Conservation (phyloP, 2,888 invertebrate genomes). For the Plusia festucae region DNA sequence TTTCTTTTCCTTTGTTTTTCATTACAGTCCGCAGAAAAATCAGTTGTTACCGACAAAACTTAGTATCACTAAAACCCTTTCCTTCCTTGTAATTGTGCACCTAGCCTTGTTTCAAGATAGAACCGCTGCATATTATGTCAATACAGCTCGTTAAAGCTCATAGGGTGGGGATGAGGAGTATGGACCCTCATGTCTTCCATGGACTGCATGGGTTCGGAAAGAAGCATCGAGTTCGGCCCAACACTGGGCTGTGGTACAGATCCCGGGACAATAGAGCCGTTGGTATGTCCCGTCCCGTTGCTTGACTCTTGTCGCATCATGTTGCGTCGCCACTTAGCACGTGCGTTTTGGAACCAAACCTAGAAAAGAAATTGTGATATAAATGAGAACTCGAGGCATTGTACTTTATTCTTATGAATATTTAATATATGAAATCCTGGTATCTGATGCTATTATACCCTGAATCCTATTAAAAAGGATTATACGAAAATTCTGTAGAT, state of each 20-base stretch:
- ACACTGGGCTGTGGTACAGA: conserved; percentile 59
- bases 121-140: conserved; percentile 63
- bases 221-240: conserved; percentile 68
- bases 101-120: conserved; percentile 17
- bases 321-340: conserved; percentile 99
- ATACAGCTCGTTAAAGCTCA: conserved; percentile 82
- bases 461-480: too few relatives aligned
- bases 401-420: background rate
- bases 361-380: conserved; percentile 71
- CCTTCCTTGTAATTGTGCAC: background rate
- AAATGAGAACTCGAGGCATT: background rate
- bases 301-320: conserved; percentile 94
- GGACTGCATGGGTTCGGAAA: conserved; percentile 75
- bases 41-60: too few relatives aligned
- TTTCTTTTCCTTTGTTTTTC: background rate
- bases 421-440: too few relatives aligned
- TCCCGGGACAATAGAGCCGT: conserved; percentile 67
- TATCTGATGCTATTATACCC: too few relatives aligned
- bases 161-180: conserved; percentile 77
- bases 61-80: background rate
- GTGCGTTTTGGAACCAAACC: conserved; percentile 99
- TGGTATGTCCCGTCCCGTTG: conserved; percentile 65
- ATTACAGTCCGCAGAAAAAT: background rate
- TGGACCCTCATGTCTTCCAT: conserved; percentile 81
- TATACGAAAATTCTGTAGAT: too few relatives aligned